A percentile compares a stretch with the other conserved stretches of the same genome.
These are phyloP conservation scores for Ophioninae sp. DNA, from an alignment of 2,888 invertebrate genomes.

Conservation along the genomic window DNA sequence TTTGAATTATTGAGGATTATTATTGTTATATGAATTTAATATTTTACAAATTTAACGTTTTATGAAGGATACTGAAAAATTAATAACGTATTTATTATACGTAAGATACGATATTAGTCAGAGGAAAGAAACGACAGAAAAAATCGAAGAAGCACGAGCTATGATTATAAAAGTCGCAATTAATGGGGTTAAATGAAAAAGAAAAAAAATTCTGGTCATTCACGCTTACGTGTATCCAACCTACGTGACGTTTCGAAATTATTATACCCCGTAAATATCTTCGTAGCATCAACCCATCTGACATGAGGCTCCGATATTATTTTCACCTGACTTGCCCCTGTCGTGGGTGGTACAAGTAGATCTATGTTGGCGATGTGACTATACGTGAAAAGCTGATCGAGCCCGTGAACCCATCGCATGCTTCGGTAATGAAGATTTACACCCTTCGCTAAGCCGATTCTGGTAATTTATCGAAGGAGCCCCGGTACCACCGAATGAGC, in stretches of 20 bases:
- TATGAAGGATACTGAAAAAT: too few species aligned
- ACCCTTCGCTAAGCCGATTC: slow-evolving; percentile 66
- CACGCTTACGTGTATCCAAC: neutral
- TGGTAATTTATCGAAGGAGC: slow-evolving; percentile 30
- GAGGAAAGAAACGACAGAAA: neutral
- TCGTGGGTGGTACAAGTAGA: neutral
- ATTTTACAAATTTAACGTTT: too few species aligned
- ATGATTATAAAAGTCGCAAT: neutral
- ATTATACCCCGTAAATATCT: neutral
- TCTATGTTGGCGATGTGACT: slow-evolving; percentile 5
- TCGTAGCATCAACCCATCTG: neutral
- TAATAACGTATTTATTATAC: too few species aligned
- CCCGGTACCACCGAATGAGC: slow-evolving; percentile 13
- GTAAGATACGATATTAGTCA: neutral
- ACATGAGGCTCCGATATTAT: neutral
- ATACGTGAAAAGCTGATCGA: slow-evolving; percentile 3
- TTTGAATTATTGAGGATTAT: too few species aligned
- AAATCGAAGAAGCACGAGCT: neutral
- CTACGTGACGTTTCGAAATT: neutral
- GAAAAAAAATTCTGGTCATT: neutral
- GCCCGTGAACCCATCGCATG: slow-evolving; percentile 27
- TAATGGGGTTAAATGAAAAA: neutral
- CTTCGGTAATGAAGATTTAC: slow-evolving; percentile 57
- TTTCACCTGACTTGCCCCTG: neutral
- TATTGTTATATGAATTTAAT: too few species aligned